These are phyloP conservation scores for Campopleginae sp. DNA, from an alignment of 2,888 invertebrate genomes.

Conservation along the genomic window DNA sequence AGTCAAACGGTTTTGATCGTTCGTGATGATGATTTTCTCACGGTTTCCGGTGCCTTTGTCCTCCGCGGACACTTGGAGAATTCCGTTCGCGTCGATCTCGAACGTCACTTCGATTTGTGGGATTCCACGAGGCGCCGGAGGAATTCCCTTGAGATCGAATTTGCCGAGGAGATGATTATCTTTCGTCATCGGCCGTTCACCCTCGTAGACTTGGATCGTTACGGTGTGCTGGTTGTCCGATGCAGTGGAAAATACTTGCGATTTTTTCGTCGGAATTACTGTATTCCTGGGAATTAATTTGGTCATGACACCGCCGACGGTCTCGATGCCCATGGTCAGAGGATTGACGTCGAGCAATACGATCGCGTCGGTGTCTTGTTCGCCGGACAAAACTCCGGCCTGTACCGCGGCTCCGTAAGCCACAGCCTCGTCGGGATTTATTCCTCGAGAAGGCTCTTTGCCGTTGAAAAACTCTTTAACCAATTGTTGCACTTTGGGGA, in stretches of 20 bases:
- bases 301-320: conserved; percentile 99
- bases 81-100: conserved; percentile 97
- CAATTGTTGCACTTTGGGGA: conserved; percentile 98
- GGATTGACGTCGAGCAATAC: conserved; percentile 99
- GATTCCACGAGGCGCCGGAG: conserved; percentile 96
- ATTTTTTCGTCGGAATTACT: conserved; percentile 99
- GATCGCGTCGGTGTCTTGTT: conserved; percentile 98
- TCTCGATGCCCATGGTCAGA: conserved; percentile 99
- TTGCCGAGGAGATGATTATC: conserved; percentile 99
- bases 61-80: conserved; percentile 98
- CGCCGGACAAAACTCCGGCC: conserved; percentile 98
- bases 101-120: conserved; percentile 98
- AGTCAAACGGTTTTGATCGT: conserved; percentile 98
- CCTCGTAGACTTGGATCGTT: conserved; percentile 98
- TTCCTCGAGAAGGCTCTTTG: conserved; percentile 98
- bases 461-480: conserved; percentile 98
- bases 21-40: conserved; percentile 99
- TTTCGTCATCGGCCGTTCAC: conserved; percentile 99
- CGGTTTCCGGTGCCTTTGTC: conserved; percentile 99
- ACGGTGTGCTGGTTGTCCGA: conserved; percentile 99
- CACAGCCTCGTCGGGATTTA: conserved; percentile 99
- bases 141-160: conserved; percentile 98
- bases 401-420: conserved; percentile 99
- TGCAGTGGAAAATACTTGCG: conserved; percentile 99
- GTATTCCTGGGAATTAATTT: conserved; percentile 99